Conservation (phyloP, 2,797 vertebrate genomes). For the Sparidentex hasta region DNA sequence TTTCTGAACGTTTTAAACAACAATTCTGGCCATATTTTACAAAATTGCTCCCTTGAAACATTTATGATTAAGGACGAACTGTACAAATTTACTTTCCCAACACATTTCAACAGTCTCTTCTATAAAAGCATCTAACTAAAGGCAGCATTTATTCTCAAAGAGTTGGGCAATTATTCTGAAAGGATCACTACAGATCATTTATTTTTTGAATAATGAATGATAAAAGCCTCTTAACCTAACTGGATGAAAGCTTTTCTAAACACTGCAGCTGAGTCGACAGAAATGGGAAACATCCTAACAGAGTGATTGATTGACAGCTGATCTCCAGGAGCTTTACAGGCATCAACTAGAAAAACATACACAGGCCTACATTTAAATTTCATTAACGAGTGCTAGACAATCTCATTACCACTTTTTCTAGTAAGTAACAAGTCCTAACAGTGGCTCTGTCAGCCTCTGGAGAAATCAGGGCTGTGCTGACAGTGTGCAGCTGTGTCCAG, state of each 20-base stretch:
- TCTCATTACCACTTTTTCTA: neutral
- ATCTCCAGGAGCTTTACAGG: neutral
- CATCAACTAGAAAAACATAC: neutral
- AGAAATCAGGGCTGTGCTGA: constrained; percentile 2
- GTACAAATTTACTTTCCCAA: neutral
- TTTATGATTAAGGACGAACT: neutral
- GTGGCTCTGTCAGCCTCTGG: neutral
- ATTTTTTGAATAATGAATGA: neutral
- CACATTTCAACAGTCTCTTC: neutral
- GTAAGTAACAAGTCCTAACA: neutral
- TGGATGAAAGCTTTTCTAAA: constrained; percentile 1
- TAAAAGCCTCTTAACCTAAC: no score
- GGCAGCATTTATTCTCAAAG: neutral
- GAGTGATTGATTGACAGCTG: neutral
- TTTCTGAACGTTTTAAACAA: no score
- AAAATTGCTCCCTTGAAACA: no score
- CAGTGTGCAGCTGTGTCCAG: neutral
- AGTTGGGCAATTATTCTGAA: neutral
- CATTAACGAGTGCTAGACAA: neutral
- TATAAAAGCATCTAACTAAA: neutral
- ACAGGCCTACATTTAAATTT: neutral
- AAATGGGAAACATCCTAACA: neutral
- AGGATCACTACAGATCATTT: neutral
- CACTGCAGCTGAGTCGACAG: neutral
- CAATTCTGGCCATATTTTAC: no score